A percentile compares a stretch with the other conserved stretches of the same genome.
Evolutionary conservation across 2,888 invertebrate genomes (phyloP).

Genomic region (Sphecodes monilicornis): DNA sequence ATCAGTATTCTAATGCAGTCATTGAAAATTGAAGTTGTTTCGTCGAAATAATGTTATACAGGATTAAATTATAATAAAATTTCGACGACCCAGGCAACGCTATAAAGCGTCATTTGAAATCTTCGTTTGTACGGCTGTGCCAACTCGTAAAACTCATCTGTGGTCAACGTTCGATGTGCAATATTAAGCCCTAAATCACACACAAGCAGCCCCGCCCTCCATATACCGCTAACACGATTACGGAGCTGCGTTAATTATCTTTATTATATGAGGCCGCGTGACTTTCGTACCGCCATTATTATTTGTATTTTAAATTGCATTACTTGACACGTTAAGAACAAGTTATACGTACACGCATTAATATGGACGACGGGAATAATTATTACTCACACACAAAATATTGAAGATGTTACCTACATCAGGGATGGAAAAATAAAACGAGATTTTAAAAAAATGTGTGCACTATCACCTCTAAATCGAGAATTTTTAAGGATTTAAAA

Average conservation of each 20-base stretch:
- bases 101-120: slow-evolving; percentile 25
- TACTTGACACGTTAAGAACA: neutral
- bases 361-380: neutral
- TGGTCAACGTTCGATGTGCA: slow-evolving; percentile 53
- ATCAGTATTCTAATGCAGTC: neutral
- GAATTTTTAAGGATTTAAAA: too few relatives aligned
- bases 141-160: slow-evolving; percentile 63
- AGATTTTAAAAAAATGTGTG: neutral
- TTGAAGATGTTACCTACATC: neutral
- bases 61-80: neutral
- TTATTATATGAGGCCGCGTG: slow-evolving; percentile 20
- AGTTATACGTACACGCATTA: neutral
- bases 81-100: neutral
- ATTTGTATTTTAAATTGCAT: slow-evolving; percentile 20
- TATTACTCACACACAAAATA: neutral
- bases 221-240: slow-evolving; percentile 23
- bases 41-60: neutral
- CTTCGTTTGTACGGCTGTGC: slow-evolving; percentile 37
- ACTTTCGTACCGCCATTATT: neutral
- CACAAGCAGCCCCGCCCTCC: slow-evolving; percentile 32
- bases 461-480: neutral
- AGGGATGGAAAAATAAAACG: neutral
- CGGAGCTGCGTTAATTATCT: slow-evolving; percentile 32
- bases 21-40: neutral
- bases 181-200: slow-evolving; percentile 61